phyloP scores from a whole-genome alignment of 2,113 vertebrate genomes.

The Gila orcuttii region DNA sequence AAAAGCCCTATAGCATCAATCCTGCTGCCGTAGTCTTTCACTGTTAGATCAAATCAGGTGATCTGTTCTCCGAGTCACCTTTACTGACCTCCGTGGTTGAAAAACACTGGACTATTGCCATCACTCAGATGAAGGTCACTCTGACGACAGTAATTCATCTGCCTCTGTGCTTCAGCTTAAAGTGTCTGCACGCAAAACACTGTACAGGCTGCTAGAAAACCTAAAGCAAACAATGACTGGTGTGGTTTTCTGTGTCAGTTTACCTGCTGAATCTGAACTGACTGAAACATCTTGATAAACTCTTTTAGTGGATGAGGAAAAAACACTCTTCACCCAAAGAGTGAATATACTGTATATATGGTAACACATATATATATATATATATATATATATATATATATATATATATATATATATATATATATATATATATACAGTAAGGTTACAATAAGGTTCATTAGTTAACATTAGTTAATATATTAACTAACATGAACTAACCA shows the following conservation, averaged over 20 bases:
- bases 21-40: slow-evolving; percentile 1
- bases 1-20: slow-evolving; percentile 5
- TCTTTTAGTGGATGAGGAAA: neutral
- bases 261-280: slow-evolving; percentile 4
- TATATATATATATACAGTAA: too few species aligned
- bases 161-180: neutral
- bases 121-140: slow-evolving; percentile 35
- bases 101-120: slow-evolving; percentile 33
- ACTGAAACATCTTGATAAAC: neutral
- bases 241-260: neutral
- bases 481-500: too few species aligned
- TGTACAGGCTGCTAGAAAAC: slow-evolving; percentile 25
- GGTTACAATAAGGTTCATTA: too few species aligned
- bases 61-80: slow-evolving; percentile 20
- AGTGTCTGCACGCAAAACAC: slow-evolving; percentile 48
- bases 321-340: neutral
- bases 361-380: too few species aligned
- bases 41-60: slow-evolving; percentile 28
- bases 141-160: slow-evolving; percentile 16
- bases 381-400: too few species aligned
- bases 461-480: too few species aligned
- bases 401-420: too few species aligned
- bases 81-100: slow-evolving; percentile 42
- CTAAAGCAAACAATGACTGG: neutral
- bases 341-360: too few species aligned